These are phyloP conservation scores for Ageneiosus marmoratus DNA, from an alignment of 2,113 vertebrate genomes.

Conservation along the genomic window DNA sequence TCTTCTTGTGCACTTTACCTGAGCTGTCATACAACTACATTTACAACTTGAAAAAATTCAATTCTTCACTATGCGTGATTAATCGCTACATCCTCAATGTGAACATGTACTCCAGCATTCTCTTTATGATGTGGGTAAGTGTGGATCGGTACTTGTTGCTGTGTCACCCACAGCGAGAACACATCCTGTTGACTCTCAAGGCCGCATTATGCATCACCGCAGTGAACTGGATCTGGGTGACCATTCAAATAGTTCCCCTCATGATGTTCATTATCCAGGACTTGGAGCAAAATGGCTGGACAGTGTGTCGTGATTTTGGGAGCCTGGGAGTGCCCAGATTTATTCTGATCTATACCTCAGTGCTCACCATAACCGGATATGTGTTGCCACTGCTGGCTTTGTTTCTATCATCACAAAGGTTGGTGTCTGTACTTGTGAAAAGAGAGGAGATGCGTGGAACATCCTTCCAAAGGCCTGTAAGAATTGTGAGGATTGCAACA, in stretches of 20 bases:
- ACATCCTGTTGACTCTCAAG: constrained; percentile 73
- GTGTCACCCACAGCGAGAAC: constrained; percentile 61
- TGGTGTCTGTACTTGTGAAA: constrained; percentile 68
- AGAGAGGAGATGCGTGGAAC: constrained; percentile 62
- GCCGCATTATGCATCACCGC: constrained; percentile 63
- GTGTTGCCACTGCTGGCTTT: constrained; percentile 79
- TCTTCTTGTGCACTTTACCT: constrained; percentile 32
- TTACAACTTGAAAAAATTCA: not conserved
- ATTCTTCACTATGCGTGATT: not conserved
- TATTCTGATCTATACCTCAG: constrained; percentile 78
- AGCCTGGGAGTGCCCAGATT: constrained; percentile 36
- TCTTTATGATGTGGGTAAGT: constrained; percentile 40
- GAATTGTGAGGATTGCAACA: constrained; percentile 66
- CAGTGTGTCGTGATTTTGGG: constrained; percentile 77
- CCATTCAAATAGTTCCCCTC: constrained; percentile 78
- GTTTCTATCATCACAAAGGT: constrained; percentile 78
- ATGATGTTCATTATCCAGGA: constrained; percentile 63
- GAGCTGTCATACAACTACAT: constrained; percentile 34
- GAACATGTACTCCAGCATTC: constrained; percentile 35
- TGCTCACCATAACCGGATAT: constrained; percentile 81
- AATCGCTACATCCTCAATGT: constrained; percentile 34
- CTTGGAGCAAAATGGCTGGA: constrained; percentile 43
- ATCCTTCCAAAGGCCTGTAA: constrained; percentile 73
- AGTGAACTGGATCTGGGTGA: constrained; percentile 77
- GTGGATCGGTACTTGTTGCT: constrained; percentile 25